phyloP scores from a whole-genome alignment of 2,797 vertebrate genomes.

The Cyprinella venusta region DNA sequence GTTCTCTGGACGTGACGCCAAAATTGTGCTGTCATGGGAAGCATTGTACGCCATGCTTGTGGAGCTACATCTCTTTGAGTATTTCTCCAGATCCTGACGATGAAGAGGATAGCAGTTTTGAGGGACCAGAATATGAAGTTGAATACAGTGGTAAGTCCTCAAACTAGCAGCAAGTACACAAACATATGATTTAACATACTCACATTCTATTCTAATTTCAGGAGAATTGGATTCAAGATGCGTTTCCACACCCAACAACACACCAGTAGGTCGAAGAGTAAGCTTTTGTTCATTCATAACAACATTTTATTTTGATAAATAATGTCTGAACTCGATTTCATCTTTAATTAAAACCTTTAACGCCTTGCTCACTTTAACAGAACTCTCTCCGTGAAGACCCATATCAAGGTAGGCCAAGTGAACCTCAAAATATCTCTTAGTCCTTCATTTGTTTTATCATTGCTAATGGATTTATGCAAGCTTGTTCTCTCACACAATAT shows the following conservation, averaged over 20 bases:
- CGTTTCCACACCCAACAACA: not conserved
- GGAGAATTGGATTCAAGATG: not conserved
- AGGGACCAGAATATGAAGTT: slow-evolving; percentile 49
- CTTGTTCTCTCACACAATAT: not conserved
- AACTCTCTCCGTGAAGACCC: not conserved
- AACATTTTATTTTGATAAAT: not conserved
- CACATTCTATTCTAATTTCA: not conserved
- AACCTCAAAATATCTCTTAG: not conserved
- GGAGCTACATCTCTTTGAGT: slow-evolving; percentile 69
- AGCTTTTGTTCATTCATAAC: not conserved
- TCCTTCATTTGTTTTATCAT: not conserved
- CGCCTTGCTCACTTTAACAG: not conserved
- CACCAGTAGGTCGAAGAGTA: not conserved
- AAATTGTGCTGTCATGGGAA: slow-evolving; percentile 71
- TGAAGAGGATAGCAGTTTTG: slow-evolving; percentile 29
- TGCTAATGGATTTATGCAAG: not conserved
- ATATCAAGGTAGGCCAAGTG: slow-evolving; percentile 5
- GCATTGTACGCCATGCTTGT: slow-evolving; percentile 79
- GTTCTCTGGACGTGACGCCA: slow-evolving; percentile 68
- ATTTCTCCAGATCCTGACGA: slow-evolving; percentile 34
- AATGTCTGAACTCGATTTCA: not conserved
- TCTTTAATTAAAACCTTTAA: not conserved
- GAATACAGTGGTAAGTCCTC: slow-evolving; percentile 40
- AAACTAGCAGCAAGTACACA: not conserved
- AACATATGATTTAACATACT: not conserved